Conservation (phyloP, 2,113 vertebrate species). For the Engraulis encrasicolus region DNA sequence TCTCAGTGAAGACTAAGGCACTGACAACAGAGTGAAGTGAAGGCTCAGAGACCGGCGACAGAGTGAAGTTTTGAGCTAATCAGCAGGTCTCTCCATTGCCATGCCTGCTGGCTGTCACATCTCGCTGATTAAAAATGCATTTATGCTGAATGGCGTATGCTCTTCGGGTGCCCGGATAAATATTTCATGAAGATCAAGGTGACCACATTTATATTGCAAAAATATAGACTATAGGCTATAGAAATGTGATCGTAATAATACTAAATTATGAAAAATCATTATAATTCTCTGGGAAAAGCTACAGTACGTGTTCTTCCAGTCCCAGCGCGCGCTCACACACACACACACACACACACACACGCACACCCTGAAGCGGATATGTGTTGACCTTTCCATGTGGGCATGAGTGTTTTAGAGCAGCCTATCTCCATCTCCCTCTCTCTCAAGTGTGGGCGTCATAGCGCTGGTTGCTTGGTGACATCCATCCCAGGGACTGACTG, state of each 20-base stretch:
- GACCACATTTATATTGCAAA: background rate
- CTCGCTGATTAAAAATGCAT: background rate
- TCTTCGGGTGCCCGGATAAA: background rate
- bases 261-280: too few relatives aligned
- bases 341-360: background rate
- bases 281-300: background rate
- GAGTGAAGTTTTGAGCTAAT: background rate
- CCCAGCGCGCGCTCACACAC: background rate
- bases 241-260: background rate
- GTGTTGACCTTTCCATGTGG: background rate
- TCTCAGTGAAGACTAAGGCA: too few relatives aligned
- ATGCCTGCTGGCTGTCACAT: background rate
- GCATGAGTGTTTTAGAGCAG: background rate
- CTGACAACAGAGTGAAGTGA: too few relatives aligned
- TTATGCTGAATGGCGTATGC: background rate
- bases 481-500: background rate
- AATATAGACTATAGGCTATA: background rate
- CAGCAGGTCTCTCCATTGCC: background rate
- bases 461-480: background rate
- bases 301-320: background rate
- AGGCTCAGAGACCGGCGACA: too few relatives aligned
- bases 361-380: background rate
- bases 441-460: background rate
- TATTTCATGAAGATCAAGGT: conserved; percentile 5
- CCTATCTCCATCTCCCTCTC: background rate